A percentile compares a stretch with the other conserved stretches of the same genome.
Evolutionary conservation across 2,797 vertebrate species (phyloP).

Genomic region (Poecilia gillii): DNA sequence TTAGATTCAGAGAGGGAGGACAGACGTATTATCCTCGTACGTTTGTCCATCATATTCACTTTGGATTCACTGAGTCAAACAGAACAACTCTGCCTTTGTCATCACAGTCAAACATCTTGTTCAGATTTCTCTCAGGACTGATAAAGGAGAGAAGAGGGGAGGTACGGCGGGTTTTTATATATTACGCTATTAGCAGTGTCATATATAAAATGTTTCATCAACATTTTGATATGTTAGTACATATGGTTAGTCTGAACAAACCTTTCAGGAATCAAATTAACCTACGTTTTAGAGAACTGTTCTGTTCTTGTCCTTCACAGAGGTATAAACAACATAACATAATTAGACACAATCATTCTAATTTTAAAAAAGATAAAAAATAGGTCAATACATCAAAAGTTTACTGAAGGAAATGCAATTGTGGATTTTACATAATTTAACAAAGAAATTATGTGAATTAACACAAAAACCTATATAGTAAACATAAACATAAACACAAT

Average conservation of each 20-base stretch:
- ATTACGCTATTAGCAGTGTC: neutral
- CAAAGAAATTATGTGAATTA: neutral
- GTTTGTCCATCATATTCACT: constrained; percentile 64
- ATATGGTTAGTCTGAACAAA: neutral
- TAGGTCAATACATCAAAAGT: neutral
- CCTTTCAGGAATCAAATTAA: neutral
- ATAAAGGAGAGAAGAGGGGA: constrained; percentile 30
- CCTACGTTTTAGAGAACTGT: neutral
- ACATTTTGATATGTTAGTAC: neutral
- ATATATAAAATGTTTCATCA: neutral
- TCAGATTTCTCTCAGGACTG: constrained; percentile 31
- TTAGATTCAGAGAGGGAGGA: constrained; percentile 61
- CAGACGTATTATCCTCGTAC: constrained; percentile 57
- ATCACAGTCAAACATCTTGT: constrained; percentile 28
- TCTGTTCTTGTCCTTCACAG: neutral
- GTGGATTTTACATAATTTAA: neutral
- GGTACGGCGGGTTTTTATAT: neutral
- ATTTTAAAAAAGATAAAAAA: neutral
- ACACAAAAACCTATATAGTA: neutral
- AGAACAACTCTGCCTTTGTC: constrained; percentile 70
- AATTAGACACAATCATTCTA: neutral
- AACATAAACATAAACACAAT: neutral
- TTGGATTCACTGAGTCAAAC: constrained; percentile 51
- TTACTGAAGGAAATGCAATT: neutral
- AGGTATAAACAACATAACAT: neutral